Evolutionary conservation across 92 coral and sea anemone genomes (phyloP), one percentile per base, ranked within the genome.

Genomic region (Galaxea fascicularis): DNA sequence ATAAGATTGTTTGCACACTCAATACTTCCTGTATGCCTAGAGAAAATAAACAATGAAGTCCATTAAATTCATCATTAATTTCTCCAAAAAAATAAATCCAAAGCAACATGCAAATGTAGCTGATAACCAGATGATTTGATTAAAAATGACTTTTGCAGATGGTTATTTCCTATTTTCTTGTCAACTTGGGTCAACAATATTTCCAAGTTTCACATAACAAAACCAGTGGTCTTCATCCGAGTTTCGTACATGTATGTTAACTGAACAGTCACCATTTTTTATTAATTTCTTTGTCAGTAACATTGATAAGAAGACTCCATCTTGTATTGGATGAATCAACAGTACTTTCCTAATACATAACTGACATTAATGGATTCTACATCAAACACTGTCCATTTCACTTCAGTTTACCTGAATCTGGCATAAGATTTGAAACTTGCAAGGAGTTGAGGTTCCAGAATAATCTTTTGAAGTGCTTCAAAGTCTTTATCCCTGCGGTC

Each of bases 1-100:
- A 73, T 30, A 63, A 84, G 88, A 69, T 64, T 84, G 53, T 74
- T 84, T 4, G 82, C 81, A 84, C 88, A 63, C 47, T 84, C 82
- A 17, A 84, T 39, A 24, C 74, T 74, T 18, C 82, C 88, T 26
- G 88, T 84, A 46, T 84, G 82, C 24, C 82, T 84, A 27, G 35
- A 75, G 17, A 16, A 75, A 74, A 12, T 17, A 7, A 75, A 21
- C n/a, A 58, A 58, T 14, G 3, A 14, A 25, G n/a, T 58, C n/a
- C 64, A 14, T 58, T 21, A 58, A 14, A 58, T 17, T 14, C 64
- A 58, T 17, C 64, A 14, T 14, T 58, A 58, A 58, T 58, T 58
- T 14, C 21, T 54, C 60, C 60, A 54, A 54, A 54, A 54, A 54
- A 4, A 54, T 54, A 54, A 54, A 54, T 54, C 60, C 60, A 54